Evolutionary conservation across 35 echinoderm and acorn worm genomes (phyloP).

Genomic region (Heliocidaris erythrogramma): DNA sequence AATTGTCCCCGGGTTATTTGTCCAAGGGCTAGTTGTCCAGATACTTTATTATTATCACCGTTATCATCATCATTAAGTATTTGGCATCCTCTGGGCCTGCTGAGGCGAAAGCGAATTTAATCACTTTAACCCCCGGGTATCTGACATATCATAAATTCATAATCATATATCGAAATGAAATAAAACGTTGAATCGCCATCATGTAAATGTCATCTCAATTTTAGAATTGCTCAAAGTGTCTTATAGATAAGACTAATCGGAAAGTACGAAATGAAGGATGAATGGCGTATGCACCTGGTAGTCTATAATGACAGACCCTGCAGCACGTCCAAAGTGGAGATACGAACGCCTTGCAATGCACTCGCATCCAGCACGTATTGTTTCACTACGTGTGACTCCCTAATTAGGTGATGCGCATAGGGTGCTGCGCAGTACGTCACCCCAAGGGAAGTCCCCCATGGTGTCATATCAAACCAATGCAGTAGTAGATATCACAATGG

Average conservation of each 20-base stretch:
- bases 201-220: too few relatives aligned
- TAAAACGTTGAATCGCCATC: too few relatives aligned
- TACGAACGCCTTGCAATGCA: not conserved
- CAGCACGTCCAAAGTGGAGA: not conserved
- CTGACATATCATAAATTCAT: too few relatives aligned
- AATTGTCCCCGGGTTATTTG: too few relatives aligned
- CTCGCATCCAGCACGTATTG: not conserved
- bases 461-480: not conserved
- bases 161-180: too few relatives aligned
- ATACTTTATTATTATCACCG: too few relatives aligned
- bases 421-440: not conserved
- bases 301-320: not conserved
- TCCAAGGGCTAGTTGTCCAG: too few relatives aligned
- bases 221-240: too few relatives aligned
- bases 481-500: not conserved
- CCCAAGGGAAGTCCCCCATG: not conserved
- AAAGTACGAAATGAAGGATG: not conserved
- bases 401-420: constrained; percentile 10
- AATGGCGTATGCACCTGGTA: not conserved
- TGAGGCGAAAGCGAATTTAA: too few relatives aligned
- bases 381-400: not conserved
- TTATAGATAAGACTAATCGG: not conserved
- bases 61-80: too few relatives aligned
- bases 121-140: too few relatives aligned
- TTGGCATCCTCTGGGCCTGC: too few relatives aligned